Conservation (phyloP, 2,888 invertebrate species). For the Cyrtodaria siliqua region DNA sequence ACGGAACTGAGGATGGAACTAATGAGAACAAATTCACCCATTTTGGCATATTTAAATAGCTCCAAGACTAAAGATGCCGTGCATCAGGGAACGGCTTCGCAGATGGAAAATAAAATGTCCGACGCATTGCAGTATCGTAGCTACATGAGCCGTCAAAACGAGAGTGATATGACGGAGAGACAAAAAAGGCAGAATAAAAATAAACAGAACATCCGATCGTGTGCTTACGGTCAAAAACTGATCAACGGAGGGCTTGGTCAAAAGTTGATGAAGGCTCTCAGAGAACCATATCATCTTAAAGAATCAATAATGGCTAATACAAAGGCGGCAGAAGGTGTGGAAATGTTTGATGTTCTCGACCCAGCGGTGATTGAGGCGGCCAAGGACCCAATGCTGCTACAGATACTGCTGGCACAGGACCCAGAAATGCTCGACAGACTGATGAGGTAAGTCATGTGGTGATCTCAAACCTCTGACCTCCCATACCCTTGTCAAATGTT, state of each 20-base stretch:
- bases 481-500: no score
- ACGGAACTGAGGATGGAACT: constrained; percentile 42
- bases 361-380: constrained; percentile 45
- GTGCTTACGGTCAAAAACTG: constrained; percentile 16
- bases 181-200: constrained; percentile 26
- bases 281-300: constrained; percentile 16
- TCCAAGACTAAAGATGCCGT: constrained; percentile 7
- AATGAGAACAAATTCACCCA: constrained; percentile 22
- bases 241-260: constrained; percentile 5
- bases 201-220: constrained; percentile 1
- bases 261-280: constrained; percentile 21
- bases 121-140: neutral
- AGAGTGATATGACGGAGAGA: constrained; percentile 8
- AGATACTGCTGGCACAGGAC: constrained; percentile 51
- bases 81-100: constrained; percentile 6
- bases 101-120: neutral
- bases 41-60: constrained; percentile 29
- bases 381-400: constrained; percentile 55
- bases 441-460: constrained; percentile 37
- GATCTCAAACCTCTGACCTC: no score
- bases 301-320: constrained; percentile 1
- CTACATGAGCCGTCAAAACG: neutral
- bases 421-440: constrained; percentile 31
- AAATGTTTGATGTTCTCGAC: constrained; percentile 55
- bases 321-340: constrained; percentile 5